These are phyloP conservation scores for Panopea generosa DNA, from an alignment of 2,888 invertebrate genomes.

Conservation along the genomic window DNA sequence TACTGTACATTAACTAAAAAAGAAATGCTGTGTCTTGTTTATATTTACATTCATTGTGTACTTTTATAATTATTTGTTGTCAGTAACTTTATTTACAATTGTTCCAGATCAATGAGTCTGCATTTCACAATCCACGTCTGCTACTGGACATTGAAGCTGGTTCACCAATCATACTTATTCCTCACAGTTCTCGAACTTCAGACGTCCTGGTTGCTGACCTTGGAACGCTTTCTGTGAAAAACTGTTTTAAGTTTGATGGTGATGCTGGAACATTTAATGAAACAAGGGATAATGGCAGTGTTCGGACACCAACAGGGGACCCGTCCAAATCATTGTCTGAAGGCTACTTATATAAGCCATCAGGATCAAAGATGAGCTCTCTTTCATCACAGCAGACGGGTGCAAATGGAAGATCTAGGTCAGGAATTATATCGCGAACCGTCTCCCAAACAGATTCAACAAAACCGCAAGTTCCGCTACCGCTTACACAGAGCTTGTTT, in stretches of 20 bases:
- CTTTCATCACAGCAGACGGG: conserved; percentile 33
- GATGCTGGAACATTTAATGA: conserved; percentile 72
- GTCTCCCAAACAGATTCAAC: conserved; percentile 15
- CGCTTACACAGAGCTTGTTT: conserved; percentile 74
- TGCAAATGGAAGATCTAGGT: conserved; percentile 2
- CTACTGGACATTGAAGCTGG: conserved; percentile 89
- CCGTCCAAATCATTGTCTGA: conserved; percentile 1
- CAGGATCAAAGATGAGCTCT: conserved; percentile 28
- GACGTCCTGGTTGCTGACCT: conserved; percentile 93
- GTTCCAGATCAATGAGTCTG: conserved; percentile 82
- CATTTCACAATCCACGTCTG: conserved; percentile 86
- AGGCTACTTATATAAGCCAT: neutral
- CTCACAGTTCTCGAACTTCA: conserved; percentile 92
- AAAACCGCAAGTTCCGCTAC: conserved; percentile 16
- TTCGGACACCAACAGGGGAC: conserved; percentile 22
- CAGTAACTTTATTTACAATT: no score
- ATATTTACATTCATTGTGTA: no score
- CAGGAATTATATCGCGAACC: conserved; percentile 25
- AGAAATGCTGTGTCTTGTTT: no score
- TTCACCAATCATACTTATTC: conserved; percentile 94
- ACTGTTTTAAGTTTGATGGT: conserved; percentile 88
- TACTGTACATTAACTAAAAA: no score
- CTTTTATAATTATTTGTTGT: no score
- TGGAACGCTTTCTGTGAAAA: conserved; percentile 91
- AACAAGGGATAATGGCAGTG: conserved; percentile 15